Conservation (phyloP, 2,113 vertebrate species). For the Pollachius pollachius region DNA sequence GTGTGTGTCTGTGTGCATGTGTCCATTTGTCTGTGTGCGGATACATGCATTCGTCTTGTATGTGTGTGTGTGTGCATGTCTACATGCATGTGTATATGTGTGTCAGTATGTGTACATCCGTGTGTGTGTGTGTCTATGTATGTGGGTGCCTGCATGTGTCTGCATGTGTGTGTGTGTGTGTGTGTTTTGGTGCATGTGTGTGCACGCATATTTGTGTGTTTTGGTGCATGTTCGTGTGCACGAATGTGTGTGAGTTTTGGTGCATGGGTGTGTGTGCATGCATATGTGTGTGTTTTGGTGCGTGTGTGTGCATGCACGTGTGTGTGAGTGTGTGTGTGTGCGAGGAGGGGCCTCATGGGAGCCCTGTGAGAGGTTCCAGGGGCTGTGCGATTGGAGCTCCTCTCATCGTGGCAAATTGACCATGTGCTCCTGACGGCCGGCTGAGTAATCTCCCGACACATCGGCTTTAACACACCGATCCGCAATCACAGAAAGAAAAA, state of each 20-base stretch:
- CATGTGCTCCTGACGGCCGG: conserved; percentile 68
- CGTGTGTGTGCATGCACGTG: neutral
- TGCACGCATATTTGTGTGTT: too few relatives aligned
- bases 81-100: neutral
- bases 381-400: conserved; percentile 59
- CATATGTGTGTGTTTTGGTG: too few relatives aligned
- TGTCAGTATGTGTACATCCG: neutral
- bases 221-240: too few relatives aligned
- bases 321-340: conserved; percentile 7
- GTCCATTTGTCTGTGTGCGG: too few relatives aligned
- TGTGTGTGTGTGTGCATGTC: too few relatives aligned
- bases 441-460: conserved; percentile 70
- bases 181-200: neutral
- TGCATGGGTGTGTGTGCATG: too few relatives aligned
- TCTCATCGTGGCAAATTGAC: conserved; percentile 75
- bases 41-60: too few relatives aligned
- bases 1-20: too few relatives aligned
- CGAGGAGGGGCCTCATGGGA: conserved; percentile 45
- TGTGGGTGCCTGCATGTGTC: neutral
- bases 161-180: conserved; percentile 8
- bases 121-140: conserved; percentile 9
- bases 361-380: conserved; percentile 61
- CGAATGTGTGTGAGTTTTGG: too few relatives aligned
- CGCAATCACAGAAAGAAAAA: conserved; percentile 72
- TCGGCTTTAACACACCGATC: conserved; percentile 68